Evolutionary conservation across 2,888 invertebrate species (phyloP), one percentile per base, ranked within the genome.

Genomic region (Volucella inanis): DNA sequence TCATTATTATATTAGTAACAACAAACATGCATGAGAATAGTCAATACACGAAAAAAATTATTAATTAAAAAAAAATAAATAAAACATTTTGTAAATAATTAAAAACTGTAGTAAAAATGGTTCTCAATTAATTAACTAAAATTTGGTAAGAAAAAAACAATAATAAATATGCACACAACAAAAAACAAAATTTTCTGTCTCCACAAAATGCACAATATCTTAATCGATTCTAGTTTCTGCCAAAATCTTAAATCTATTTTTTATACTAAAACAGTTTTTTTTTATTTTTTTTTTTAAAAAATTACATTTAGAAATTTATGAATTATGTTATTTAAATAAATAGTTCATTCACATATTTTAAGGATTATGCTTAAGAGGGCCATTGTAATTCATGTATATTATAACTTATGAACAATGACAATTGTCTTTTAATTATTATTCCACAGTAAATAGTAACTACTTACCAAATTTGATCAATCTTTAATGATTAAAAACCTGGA

Each of bases 11-110:
- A 64, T 71, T 31, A 78, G 64, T 78, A 57, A 79, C 79, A 79
- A 79, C 79, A 79, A 79, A 72, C 79, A 79, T 79, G 79, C 79
- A 79, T 38, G 45, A 59, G 67, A 72, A 15, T 79, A 72, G 15
- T 50, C 50, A 65, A 54, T 59, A 79, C 79, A 79, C 41, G 31
- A 45, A 78, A 64, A 76, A 52, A 22, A 43, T 43, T 15, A 15
- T 41, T 43, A 39, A 41, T 70, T 49, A 3, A 22, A 47, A 38
- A 12, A 31, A 22, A 31, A 55, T 59, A 61, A 22, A 12, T 45
- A 45, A 52, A 41, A 43, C 14, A 31, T 15, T 47, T 45, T 38
- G n/a, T 54, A 10, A 39, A 18, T 2, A 14, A 22, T n/a, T 22
- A 14, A 49, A 57, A 52, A 31, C 31, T 31, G 31, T 6, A 31